phyloP scores from a whole-genome alignment of 2,888 invertebrate genomes.

The Clistopyga incitator region DNA sequence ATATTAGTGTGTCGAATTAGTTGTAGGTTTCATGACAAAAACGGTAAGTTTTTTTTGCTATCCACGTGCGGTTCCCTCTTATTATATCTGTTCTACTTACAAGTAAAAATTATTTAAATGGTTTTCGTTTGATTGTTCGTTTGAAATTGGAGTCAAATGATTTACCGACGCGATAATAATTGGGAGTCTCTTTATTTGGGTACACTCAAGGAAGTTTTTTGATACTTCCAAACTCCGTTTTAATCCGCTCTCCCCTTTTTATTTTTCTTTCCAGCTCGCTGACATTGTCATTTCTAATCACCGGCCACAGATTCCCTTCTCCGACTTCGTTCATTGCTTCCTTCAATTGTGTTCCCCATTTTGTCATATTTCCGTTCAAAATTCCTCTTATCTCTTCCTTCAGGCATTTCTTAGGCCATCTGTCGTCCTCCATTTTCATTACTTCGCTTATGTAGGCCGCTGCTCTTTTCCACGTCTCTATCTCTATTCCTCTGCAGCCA shows the following conservation, averaged over 20 bases:
- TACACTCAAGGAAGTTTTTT: no score
- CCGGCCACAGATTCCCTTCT: constrained; percentile 10
- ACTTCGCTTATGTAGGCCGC: constrained; percentile 4
- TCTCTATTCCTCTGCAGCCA: constrained; percentile 11
- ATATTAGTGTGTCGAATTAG: no score
- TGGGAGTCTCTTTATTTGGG: no score
- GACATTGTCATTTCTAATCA: background rate
- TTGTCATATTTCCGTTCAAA: constrained; percentile 11
- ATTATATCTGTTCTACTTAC: no score
- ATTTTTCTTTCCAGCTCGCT: background rate
- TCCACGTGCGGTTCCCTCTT: no score
- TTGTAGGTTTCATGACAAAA: no score
- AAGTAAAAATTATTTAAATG: no score
- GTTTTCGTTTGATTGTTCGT: no score
- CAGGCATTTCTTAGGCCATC: background rate
- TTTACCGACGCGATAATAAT: no score
- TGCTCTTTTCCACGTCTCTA: constrained; percentile 15
- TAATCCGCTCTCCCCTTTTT: background rate
- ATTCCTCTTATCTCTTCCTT: constrained; percentile 24
- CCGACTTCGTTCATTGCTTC: constrained; percentile 29
- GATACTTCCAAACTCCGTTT: no score
- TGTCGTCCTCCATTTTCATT: background rate
- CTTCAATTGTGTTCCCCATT: constrained; percentile 30
- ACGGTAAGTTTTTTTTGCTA: no score
- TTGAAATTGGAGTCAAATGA: no score